Evolutionary conservation across 2,888 invertebrate genomes (phyloP).

Genomic region (Onthophagus sagittarius): DNA sequence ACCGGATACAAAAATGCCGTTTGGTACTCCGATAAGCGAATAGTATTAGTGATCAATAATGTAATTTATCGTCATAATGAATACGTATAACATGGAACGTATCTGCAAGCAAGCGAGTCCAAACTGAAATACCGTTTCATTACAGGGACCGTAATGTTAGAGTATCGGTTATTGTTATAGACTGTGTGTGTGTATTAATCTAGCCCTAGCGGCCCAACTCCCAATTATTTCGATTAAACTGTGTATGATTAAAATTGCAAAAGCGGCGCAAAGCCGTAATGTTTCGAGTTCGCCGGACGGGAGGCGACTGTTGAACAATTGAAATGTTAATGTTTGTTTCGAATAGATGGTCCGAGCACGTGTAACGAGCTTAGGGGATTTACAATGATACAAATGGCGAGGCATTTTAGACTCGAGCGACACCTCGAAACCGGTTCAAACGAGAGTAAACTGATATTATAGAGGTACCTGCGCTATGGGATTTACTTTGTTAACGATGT

Average conservation of each 20-base stretch:
- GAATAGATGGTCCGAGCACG: slow-evolving; percentile 11
- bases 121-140: neutral
- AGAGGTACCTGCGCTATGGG: neutral
- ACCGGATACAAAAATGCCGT: neutral
- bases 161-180: neutral
- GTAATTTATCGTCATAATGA: neutral
- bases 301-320: neutral
- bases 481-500: slow-evolving; percentile 6
- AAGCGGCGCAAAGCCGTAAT: neutral
- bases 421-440: neutral
- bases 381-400: slow-evolving; percentile 7
- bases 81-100: neutral
- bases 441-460: slow-evolving; percentile 7
- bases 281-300: neutral
- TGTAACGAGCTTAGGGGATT: slow-evolving; percentile 12
- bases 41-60: neutral
- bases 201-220: neutral
- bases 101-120: neutral
- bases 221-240: slow-evolving; percentile 10
- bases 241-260: slow-evolving; percentile 10
- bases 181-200: neutral
- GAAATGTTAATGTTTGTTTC: slow-evolving; percentile 10
- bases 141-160: neutral
- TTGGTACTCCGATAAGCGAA: neutral
- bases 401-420: neutral